Percentiles rank a stretch among this genome's conserved stretches.
Conservation (phyloP, 2,113 vertebrate genomes). For the Cavia aperea region DNA sequence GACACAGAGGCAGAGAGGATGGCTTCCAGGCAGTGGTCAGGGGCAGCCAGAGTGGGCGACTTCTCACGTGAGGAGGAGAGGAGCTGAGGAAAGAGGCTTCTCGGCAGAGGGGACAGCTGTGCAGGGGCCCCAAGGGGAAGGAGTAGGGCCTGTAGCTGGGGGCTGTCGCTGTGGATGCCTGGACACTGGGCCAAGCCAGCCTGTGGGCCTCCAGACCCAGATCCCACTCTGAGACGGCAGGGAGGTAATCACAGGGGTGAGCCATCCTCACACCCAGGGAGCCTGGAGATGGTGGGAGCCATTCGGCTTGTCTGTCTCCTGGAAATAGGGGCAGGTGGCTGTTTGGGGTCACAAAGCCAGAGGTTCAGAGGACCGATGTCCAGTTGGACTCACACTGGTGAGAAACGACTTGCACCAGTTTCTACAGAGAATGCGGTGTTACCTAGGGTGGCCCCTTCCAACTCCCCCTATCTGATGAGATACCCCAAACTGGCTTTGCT, state of each 20-base stretch:
- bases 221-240: background rate
- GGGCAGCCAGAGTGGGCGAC: background rate
- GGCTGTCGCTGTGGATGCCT: background rate
- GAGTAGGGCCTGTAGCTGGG: background rate
- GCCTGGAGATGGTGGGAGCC: background rate
- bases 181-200: background rate
- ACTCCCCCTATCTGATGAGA: background rate
- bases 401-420: background rate
- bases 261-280: background rate
- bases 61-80: background rate
- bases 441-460: background rate
- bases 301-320: accelerated
- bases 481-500: background rate
- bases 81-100: background rate
- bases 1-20: background rate
- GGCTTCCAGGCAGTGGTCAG: background rate
- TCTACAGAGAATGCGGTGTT: accelerated
- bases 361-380: background rate
- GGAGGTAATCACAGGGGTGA: background rate
- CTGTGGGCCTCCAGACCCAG: background rate
- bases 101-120: background rate
- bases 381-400: background rate
- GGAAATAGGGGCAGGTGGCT: background rate
- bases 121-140: background rate
- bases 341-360: background rate